Evolutionary conservation across 2,888 invertebrate genomes (phyloP).

Genomic region (Trissonchulus latispiculum): DNA sequence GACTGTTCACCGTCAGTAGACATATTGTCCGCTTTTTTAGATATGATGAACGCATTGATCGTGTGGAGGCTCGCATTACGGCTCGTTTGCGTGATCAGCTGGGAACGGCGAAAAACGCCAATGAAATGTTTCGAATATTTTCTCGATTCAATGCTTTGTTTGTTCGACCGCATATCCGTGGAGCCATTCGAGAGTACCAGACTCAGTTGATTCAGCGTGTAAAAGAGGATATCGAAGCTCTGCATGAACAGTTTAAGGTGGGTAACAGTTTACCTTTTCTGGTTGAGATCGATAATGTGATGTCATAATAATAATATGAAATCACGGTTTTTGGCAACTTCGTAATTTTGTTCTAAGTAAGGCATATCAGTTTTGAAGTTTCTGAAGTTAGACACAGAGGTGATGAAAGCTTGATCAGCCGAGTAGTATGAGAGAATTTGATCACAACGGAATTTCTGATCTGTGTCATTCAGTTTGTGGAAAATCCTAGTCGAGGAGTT

Average conservation of each 20-base stretch:
- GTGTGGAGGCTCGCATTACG: slow-evolving; percentile 94
- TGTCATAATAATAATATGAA: no score
- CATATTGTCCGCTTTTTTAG: slow-evolving; percentile 28
- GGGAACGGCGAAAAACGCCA: slow-evolving; percentile 96
- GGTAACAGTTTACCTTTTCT: no score
- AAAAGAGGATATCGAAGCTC: slow-evolving; percentile 92
- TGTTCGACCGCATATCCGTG: slow-evolving; percentile 94
- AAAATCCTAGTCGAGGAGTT: no score
- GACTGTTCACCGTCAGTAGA: neutral
- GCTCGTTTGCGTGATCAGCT: slow-evolving; percentile 92
- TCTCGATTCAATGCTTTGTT: slow-evolving; percentile 97
- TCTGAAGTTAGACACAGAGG: no score
- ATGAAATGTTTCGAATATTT: slow-evolving; percentile 97
- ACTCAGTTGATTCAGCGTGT: slow-evolving; percentile 96
- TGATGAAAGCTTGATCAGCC: neutral
- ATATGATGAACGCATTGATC: slow-evolving; percentile 94
- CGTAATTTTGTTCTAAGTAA: no score
- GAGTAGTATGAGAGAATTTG: neutral
- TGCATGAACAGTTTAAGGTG: slow-evolving; percentile 96
- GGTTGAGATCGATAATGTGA: no score
- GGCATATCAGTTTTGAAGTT: no score
- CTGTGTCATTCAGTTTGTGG: no score
- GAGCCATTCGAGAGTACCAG: slow-evolving; percentile 97
- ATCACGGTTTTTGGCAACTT: no score
- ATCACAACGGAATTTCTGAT: neutral